phyloP scores from a whole-genome alignment of 2,888 invertebrate genomes.

The Pycnomerus fuliginosus region DNA sequence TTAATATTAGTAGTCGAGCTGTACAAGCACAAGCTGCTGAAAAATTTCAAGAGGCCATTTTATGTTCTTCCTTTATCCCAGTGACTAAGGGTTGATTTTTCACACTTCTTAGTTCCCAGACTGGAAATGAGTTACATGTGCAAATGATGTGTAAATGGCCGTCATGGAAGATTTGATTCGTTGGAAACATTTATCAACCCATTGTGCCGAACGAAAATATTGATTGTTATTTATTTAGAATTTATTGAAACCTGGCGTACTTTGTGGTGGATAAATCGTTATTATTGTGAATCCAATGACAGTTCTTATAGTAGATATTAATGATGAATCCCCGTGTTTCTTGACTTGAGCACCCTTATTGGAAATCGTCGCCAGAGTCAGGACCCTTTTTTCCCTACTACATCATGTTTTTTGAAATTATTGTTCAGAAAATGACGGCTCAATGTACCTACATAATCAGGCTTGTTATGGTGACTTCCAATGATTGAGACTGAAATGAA shows the following conservation, averaged over 20 bases:
- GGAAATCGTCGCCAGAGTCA: background rate
- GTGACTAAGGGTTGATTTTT: constrained; percentile 37
- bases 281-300: constrained; percentile 23
- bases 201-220: constrained; percentile 32
- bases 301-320: constrained; percentile 22
- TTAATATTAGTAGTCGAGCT: constrained; percentile 11
- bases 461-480: no score
- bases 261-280: constrained; percentile 30
- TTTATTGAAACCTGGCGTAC: constrained; percentile 13
- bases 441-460: no score
- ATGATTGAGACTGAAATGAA: no score
- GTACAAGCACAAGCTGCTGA: no score
- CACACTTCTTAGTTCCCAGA: constrained; percentile 33
- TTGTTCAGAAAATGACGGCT: no score
- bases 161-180: constrained; percentile 37
- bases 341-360: constrained; percentile 8
- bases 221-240: constrained; percentile 30
- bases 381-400: no score
- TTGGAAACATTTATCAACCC: constrained; percentile 34
- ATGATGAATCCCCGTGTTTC: constrained; percentile 16
- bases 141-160: constrained; percentile 41
- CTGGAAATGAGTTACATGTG: constrained; percentile 30
- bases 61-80: constrained; percentile 23
- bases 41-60: constrained; percentile 36
- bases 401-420: no score